A percentile compares a stretch with the other conserved stretches of the same genome.
Evolutionary conservation across 2,888 invertebrate genomes (phyloP).

Genomic region (Scaptodrosophila latifasciaeformis): DNA sequence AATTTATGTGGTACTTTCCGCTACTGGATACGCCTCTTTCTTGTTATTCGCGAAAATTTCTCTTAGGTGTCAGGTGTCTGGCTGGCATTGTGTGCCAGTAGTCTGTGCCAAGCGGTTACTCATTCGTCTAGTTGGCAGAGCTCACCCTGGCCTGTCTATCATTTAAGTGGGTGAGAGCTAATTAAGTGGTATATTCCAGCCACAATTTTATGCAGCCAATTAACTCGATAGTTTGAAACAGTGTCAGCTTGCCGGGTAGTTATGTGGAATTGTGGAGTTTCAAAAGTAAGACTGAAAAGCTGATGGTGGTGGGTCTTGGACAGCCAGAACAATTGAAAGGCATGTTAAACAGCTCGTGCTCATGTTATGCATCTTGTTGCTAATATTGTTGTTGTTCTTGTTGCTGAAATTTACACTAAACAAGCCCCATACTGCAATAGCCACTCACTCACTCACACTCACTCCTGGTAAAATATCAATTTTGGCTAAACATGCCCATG

Average conservation of each 20-base stretch:
- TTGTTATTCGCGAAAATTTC: slow-evolving; percentile 22
- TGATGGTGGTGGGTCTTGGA: too few species aligned
- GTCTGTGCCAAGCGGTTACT: not conserved
- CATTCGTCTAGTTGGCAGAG: too few species aligned
- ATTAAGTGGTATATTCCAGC: not conserved
- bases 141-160: not conserved
- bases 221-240: slow-evolving; percentile 39
- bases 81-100: not conserved
- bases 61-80: slow-evolving; percentile 2
- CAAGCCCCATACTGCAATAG: slow-evolving; percentile 43
- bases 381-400: slow-evolving; percentile 17
- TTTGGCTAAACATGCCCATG: slow-evolving; percentile 51
- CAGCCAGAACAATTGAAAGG: slow-evolving; percentile 32
- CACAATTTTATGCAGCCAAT: slow-evolving; percentile 32
- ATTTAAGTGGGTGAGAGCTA: not conserved
- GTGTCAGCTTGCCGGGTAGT: slow-evolving; percentile 6
- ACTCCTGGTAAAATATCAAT: slow-evolving; percentile 49
- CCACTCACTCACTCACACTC: slow-evolving; percentile 10
- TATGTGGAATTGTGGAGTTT: slow-evolving; percentile 12
- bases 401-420: slow-evolving; percentile 51
- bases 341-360: slow-evolving; percentile 50
- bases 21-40: slow-evolving; percentile 32
- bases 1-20: slow-evolving; percentile 25
- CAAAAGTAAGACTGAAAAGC: slow-evolving; percentile 27
- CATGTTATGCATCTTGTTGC: slow-evolving; percentile 26